Percentiles rank a stretch among this genome's conserved stretches.
Evolutionary conservation across 2,113 vertebrate species (phyloP).

Genomic region (Campylorhamphus procurvoides): DNA sequence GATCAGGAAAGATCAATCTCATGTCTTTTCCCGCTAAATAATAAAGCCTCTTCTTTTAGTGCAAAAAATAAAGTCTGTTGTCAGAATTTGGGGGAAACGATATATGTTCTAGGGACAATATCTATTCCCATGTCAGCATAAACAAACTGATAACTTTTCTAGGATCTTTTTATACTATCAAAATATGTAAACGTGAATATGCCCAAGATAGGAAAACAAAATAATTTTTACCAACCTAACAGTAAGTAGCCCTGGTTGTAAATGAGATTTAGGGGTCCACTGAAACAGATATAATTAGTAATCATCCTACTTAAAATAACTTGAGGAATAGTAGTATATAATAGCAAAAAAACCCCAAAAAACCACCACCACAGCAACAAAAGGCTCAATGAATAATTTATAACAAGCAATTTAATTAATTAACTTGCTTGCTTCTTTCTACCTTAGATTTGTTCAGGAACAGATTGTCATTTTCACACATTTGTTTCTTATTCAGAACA

Average conservation of each 20-base stretch:
- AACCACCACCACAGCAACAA: too few species aligned
- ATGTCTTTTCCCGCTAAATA: background rate
- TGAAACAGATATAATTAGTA: background rate
- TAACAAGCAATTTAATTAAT: background rate
- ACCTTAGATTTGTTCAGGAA: background rate
- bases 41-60: background rate
- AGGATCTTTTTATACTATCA: background rate
- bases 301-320: background rate
- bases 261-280: background rate
- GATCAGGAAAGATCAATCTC: background rate
- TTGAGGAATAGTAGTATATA: background rate
- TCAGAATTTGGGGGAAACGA: background rate
- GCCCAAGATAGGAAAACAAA: background rate
- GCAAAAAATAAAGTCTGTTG: background rate
- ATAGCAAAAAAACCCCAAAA: background rate
- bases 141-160: background rate
- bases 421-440: background rate
- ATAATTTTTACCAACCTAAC: background rate
- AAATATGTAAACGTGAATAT: background rate
- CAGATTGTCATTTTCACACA: slow-evolving; percentile 2
- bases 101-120: background rate
- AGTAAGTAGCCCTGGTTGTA: background rate
- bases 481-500: background rate
- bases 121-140: background rate
- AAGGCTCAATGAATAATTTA: background rate